Base-by-base conservation (phyloP, 53 echinoderm and acorn worm species). In the Hippasteria phrygiana region DNA sequence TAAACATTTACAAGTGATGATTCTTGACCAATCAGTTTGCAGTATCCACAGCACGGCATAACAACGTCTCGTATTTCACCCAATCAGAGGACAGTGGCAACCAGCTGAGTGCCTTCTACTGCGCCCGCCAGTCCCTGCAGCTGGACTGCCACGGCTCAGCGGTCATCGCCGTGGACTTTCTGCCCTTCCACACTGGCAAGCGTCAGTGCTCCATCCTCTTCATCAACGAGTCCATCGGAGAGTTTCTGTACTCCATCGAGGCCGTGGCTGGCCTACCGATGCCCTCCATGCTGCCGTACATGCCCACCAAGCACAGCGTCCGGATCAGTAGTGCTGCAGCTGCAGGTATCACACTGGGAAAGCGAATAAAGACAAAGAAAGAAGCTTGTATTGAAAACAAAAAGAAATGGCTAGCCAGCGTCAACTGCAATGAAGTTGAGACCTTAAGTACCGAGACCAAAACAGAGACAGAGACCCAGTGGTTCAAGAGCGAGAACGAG, bases 271-370 rank as follows among this genome's bases (percentile, higher is more conserved):
- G 89, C 12, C 63, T 97, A 26, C 98, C 98, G 20, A 47, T 94
- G 20, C 94, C 98, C 0, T 92, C 95, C 1, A 38, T 53, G 10
- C 43, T 95, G 26, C 95, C 98, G 14, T 97, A 91, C 75, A 89
- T 89, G 43, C 98, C 98, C 3, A 94, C 92, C 46, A 90, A 88
- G 29, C 92, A 95, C 73, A 95, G 98, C 65, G 91, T 97, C 41
- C 71, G 98, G 51, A 95, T 97, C 75, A 97, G 94, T 88, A 97
- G 98, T 91, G 95, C 94, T 47, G 94, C 98, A 77, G 98, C 95
- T 43, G 95, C 95, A 73, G 98, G 98, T 97, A 66, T 18, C 83
- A 53, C 1, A 48, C 3, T 32, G 29, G 24, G 6, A 3, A 1
- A 51, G 5, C 1, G 22, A 17, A n/a, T n/a, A n/a, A n/a, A n/a